A percentile compares a stretch with the other conserved stretches of the same genome.
Conservation (phyloP, 2,113 vertebrate species). For the Rhinogobius similis region DNA sequence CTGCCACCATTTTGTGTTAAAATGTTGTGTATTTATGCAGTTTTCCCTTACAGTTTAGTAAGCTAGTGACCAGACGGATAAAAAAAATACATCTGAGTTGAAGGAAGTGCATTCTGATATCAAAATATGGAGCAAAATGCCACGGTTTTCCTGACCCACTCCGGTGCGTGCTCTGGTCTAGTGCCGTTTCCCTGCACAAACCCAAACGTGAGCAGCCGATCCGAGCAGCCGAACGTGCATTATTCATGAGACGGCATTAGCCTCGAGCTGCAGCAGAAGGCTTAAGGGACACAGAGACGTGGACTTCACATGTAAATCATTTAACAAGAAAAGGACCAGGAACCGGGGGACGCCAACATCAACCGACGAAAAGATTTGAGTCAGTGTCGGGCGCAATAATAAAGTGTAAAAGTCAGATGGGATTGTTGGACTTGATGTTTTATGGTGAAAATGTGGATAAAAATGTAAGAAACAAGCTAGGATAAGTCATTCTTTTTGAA, state of each 20-base stretch:
- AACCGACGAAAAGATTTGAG: conserved; percentile 13
- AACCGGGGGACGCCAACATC: conserved; percentile 24
- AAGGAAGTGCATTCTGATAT: no score
- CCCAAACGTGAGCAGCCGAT: conserved; percentile 45
- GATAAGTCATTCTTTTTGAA: no score
- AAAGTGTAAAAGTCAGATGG: neutral
- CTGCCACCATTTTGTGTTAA: no score
- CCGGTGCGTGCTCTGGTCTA: neutral
- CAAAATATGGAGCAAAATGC: no score
- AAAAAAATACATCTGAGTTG: no score
- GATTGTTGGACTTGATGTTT: no score
- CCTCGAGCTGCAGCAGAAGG: conserved; percentile 27
- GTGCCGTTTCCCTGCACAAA: conserved; percentile 24
- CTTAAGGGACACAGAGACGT: conserved; percentile 31
- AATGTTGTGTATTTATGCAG: no score
- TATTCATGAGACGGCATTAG: conserved; percentile 70
- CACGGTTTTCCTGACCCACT: no score
- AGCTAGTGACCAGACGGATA: no score
- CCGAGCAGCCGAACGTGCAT: conserved; percentile 57
- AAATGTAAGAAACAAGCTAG: no score
- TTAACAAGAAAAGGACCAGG: conserved; percentile 39
- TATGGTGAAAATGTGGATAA: no score
- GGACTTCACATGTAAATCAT: conserved; percentile 48
- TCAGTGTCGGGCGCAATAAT: neutral
- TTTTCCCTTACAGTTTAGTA: no score